Evolutionary conservation across 2,797 vertebrate species (phyloP).

Genomic region (Falco cherrug): DNA sequence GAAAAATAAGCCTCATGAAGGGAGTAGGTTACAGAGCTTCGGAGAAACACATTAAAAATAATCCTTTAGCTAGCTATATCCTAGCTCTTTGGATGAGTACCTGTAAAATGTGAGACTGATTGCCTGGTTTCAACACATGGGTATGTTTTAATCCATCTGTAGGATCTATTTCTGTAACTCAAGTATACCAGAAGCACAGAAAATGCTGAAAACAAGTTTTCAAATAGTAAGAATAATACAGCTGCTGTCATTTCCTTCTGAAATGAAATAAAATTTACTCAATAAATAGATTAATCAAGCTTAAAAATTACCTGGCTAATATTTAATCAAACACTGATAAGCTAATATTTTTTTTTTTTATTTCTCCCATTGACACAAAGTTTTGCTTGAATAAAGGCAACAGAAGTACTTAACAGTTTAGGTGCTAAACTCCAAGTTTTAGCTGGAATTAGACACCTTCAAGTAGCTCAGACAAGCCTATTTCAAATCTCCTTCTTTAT

Average conservation of each 20-base stretch:
- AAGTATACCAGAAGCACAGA: conserved; percentile 24
- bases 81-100: conserved; percentile 48
- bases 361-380: not conserved
- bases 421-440: not conserved
- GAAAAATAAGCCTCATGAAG: conserved; percentile 43
- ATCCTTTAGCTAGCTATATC: conserved; percentile 51
- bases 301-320: conserved; percentile 1
- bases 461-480: not conserved
- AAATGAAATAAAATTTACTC: not conserved
- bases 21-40: conserved; percentile 3
- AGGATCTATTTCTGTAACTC: conserved; percentile 55
- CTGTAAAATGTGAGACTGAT: conserved; percentile 60
- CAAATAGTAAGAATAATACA: conserved; percentile 44
- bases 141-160: conserved; percentile 64
- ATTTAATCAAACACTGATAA: not conserved
- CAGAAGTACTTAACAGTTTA: not conserved
- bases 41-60: conserved; percentile 52
- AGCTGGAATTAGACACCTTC: not conserved
- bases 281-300: not conserved
- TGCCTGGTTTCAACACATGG: conserved; percentile 53
- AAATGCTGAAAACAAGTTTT: conserved; percentile 50
- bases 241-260: not conserved
- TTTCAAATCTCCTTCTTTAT: not conserved
- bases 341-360: not conserved
- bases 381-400: not conserved